Evolutionary conservation across 2,797 vertebrate species (phyloP).

Genomic region (Acridotheres tristis): DNA sequence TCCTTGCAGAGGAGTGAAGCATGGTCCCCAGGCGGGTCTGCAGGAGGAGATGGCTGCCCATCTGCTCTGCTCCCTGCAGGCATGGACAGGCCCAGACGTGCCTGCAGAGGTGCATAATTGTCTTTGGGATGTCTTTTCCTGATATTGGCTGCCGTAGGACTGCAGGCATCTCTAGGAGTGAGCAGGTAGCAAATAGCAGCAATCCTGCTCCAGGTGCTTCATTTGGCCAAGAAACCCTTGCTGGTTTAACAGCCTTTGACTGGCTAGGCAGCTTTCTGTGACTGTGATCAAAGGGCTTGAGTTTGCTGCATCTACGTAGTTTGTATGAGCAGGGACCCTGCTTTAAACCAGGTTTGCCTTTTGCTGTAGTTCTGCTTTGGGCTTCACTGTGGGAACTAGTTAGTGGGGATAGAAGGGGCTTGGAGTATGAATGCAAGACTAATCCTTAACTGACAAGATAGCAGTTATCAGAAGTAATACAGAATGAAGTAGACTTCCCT

Average conservation of each 20-base stretch:
- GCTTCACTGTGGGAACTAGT: not conserved
- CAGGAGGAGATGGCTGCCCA: rapidly evolving
- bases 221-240: not conserved
- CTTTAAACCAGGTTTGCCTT: not conserved
- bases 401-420: not conserved
- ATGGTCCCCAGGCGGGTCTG: rapidly evolving
- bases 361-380: not conserved
- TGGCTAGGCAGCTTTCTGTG: not conserved
- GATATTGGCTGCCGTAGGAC: rapidly evolving
- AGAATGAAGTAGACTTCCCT: not conserved
- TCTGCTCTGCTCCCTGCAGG: not conserved
- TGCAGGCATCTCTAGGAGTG: not conserved
- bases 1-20: not conserved
- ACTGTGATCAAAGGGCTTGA: not conserved
- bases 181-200: not conserved
- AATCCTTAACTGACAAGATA: not conserved
- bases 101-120: not conserved
- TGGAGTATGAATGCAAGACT: not conserved
- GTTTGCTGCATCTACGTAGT: not conserved
- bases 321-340: not conserved
- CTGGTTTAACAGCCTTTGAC: not conserved
- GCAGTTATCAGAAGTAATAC: not conserved
- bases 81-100: rapidly evolving
- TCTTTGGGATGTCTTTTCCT: not conserved
- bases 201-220: not conserved